Percentiles rank a stretch among this genome's conserved stretches.
These are phyloP conservation scores for Erebia epiphron DNA, from an alignment of 2,888 invertebrate genomes.

Conservation along the genomic window DNA sequence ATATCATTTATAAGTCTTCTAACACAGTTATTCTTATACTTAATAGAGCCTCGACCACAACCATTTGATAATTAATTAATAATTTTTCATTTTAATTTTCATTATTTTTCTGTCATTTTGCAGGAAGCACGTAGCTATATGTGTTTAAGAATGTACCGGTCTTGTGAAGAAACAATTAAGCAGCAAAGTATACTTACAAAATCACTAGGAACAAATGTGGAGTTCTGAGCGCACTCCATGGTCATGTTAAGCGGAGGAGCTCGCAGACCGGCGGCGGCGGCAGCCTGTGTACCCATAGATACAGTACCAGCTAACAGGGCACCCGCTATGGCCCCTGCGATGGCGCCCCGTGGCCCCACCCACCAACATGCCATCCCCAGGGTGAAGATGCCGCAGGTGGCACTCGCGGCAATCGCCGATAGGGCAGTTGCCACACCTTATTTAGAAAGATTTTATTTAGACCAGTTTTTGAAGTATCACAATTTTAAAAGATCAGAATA, in stretches of 20 bases:
- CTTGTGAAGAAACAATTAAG: too few species aligned
- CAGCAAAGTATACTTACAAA: slow-evolving; percentile 20
- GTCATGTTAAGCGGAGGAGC: slow-evolving; percentile 67
- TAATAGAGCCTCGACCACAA: too few species aligned
- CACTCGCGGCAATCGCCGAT: slow-evolving; percentile 92
- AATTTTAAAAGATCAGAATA: too few species aligned
- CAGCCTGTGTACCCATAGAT: slow-evolving; percentile 87
- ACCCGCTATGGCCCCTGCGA: slow-evolving; percentile 83
- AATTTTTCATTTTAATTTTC: too few species aligned
- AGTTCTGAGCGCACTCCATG: slow-evolving; percentile 56
- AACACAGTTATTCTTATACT: too few species aligned
- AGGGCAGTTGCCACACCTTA: slow-evolving; percentile 86
- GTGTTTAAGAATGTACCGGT: too few species aligned
- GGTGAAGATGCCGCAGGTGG: slow-evolving; percentile 92
- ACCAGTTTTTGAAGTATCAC: not conserved
- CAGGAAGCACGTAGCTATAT: too few species aligned
- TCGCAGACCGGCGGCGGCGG: slow-evolving; percentile 83
- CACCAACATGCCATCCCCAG: slow-evolving; percentile 92
- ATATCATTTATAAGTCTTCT: too few species aligned
- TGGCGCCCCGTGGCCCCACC: slow-evolving; percentile 87
- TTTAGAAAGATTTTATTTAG: not conserved
- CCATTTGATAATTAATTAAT: too few species aligned
- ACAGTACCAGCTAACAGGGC: slow-evolving; percentile 85
- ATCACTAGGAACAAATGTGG: slow-evolving; percentile 50
- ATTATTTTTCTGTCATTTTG: too few species aligned